Conservation (phyloP, 2,888 invertebrate species). For the Caradrina clavipalpis region DNA sequence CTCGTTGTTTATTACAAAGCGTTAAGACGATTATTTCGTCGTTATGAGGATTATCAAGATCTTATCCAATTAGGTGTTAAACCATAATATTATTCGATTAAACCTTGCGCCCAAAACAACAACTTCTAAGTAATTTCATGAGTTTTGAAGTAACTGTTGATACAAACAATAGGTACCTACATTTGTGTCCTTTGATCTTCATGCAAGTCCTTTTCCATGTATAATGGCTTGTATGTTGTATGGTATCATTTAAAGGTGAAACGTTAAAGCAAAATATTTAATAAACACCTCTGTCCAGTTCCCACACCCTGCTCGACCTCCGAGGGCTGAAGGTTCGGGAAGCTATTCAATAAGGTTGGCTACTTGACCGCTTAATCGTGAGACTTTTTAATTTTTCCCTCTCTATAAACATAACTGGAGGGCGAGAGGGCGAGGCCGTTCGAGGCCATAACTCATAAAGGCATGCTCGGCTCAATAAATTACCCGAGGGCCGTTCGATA, state of each 20-base stretch:
- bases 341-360: slow-evolving; percentile 38
- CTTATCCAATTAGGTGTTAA: slow-evolving; percentile 37
- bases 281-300: not conserved
- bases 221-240: slow-evolving; percentile 8
- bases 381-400: slow-evolving; percentile 64
- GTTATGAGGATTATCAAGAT: slow-evolving; percentile 41
- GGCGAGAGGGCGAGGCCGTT: slow-evolving; percentile 51
- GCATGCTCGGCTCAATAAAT: slow-evolving; percentile 73
- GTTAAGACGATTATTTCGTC: slow-evolving; percentile 35
- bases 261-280: not conserved
- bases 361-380: slow-evolving; percentile 44
- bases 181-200: too few relatives aligned
- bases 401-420: slow-evolving; percentile 63
- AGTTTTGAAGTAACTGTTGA: too few relatives aligned
- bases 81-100: slow-evolving; percentile 34
- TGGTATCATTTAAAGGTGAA: slow-evolving; percentile 28
- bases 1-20: slow-evolving; percentile 32
- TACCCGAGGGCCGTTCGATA: slow-evolving; percentile 71
- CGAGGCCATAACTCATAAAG: slow-evolving; percentile 73
- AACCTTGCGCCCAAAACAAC: slow-evolving; percentile 26
- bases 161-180: too few relatives aligned
- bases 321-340: not conserved
- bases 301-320: not conserved
- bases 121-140: slow-evolving; percentile 1
- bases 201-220: not conserved